Conservation (phyloP, 2,797 vertebrate species). For the Pipistrellus pygmaeus region DNA sequence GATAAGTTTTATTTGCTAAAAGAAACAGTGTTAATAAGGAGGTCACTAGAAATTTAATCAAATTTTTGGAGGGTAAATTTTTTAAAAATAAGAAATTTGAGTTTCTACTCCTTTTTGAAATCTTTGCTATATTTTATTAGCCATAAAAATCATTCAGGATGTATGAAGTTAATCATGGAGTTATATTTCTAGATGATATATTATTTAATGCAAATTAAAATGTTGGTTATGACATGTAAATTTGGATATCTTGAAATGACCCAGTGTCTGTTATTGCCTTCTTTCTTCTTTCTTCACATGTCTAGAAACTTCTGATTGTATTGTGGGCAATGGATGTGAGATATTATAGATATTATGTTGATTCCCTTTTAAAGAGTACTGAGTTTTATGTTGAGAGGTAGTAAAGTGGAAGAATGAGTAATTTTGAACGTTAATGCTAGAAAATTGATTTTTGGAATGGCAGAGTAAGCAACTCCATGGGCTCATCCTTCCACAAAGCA, state of each 20-base stretch:
- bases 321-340: background rate
- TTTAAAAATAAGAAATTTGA: slow-evolving; percentile 18
- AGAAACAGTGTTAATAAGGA: background rate
- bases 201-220: background rate
- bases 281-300: background rate
- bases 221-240: background rate
- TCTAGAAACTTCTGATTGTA: background rate
- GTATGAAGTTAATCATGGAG: no score
- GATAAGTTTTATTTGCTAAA: background rate
- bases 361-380: background rate
- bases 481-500: background rate
- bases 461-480: background rate
- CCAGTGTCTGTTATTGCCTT: background rate
- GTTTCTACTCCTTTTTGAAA: background rate
- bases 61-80: background rate
- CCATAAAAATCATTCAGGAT: no score
- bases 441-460: background rate
- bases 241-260: background rate
- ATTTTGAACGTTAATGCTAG: background rate
- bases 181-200: no score
- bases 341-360: background rate
- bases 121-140: no score
- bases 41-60: background rate
- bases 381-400: background rate
- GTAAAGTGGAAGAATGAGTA: background rate